Evolutionary conservation across 2,113 vertebrate genomes (phyloP).

Genomic region (Cervus canadensis): DNA sequence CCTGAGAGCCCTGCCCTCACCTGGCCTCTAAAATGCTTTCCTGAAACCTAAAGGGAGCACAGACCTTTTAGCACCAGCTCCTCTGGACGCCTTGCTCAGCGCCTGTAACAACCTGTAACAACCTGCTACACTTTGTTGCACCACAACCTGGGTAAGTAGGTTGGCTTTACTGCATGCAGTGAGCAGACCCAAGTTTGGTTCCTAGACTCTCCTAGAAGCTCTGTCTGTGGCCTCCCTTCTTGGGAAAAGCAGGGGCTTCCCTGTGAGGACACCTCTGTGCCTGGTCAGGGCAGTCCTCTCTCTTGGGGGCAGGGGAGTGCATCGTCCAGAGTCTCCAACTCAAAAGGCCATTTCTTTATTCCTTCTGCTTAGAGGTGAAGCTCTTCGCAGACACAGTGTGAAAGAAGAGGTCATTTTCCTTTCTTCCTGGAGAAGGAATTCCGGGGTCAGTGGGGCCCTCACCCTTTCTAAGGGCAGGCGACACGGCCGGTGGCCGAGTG

Average conservation of each 20-base stretch:
- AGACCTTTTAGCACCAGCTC: neutral
- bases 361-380: neutral
- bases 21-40: neutral
- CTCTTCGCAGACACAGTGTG: neutral
- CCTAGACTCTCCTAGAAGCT: neutral
- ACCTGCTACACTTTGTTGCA: neutral
- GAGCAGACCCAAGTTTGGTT: neutral
- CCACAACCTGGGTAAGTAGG: neutral
- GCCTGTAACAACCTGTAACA: no score
- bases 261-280: no score
- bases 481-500: accelerated
- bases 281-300: neutral
- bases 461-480: neutral
- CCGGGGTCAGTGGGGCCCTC: neutral
- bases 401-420: neutral
- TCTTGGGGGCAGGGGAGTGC: neutral
- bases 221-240: neutral
- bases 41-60: neutral
- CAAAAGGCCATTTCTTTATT: neutral
- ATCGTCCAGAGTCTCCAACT: neutral
- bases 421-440: neutral
- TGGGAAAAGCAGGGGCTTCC: neutral
- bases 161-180: neutral
- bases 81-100: neutral
- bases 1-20: neutral